Evolutionary conservation across 2,888 invertebrate genomes (phyloP).

Genomic region (Plebejus melissa): DNA sequence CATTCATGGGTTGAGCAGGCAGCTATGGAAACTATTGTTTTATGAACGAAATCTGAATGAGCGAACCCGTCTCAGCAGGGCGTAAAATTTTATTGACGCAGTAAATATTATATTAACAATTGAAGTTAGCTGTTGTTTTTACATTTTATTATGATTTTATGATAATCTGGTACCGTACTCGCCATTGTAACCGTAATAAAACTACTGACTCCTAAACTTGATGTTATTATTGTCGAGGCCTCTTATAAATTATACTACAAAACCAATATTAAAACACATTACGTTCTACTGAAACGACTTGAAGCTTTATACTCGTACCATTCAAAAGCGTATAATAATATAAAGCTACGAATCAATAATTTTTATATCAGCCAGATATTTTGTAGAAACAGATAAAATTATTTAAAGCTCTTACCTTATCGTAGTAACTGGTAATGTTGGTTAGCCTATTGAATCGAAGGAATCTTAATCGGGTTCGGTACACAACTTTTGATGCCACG

Average conservation of each 20-base stretch:
- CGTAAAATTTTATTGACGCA: constrained; percentile 17
- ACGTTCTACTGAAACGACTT: not conserved
- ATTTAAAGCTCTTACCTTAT: too few species aligned
- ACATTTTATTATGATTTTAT: constrained; percentile 22
- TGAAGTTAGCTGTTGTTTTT: constrained; percentile 21
- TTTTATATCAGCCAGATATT: too few species aligned
- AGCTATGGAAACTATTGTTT: constrained; percentile 14
- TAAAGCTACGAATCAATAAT: too few species aligned
- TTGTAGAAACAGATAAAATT: too few species aligned
- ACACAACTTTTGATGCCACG: too few species aligned
- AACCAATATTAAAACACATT: not conserved
- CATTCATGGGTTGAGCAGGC: constrained; percentile 10
- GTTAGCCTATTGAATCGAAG: too few species aligned
- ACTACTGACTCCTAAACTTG: not conserved
- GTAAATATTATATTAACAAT: constrained; percentile 21
- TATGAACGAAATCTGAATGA: constrained; percentile 18
- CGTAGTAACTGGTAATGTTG: too few species aligned
- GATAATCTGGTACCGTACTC: constrained; percentile 1
- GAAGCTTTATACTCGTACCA: too few species aligned
- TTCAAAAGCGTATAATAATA: too few species aligned
- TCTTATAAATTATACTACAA: not conserved
- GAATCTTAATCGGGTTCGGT: too few species aligned
- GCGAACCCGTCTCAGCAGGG: not conserved
- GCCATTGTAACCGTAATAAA: constrained; percentile 9
- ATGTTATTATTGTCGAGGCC: not conserved